These are phyloP conservation scores for Danio rerio DNA, from an alignment of 2,113 vertebrate species.

Conservation along the genomic window GRCz12tu NC_133182.1:69199001-69199500, in stretches of 20 bases:
- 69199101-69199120: slow-evolving; percentile 6
- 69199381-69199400: not conserved
- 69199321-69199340: too few relatives aligned
- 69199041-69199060: not conserved
- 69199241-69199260: not conserved
- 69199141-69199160: not conserved
- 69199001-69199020: not conserved
- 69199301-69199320: too few relatives aligned
- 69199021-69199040: not conserved
- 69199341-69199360: not conserved
- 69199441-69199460: too few relatives aligned
- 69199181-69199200: not conserved
- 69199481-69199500: too few relatives aligned
- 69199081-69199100: not conserved
- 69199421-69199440: too few relatives aligned
- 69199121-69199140: not conserved
- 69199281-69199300: too few relatives aligned
- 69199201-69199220: not conserved
- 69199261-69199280: too few relatives aligned
- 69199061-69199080: not conserved
- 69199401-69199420: not conserved
- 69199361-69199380: not conserved
- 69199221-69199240: not conserved
- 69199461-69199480: too few relatives aligned
- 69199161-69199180: slow-evolving; percentile 13